phyloP scores from a whole-genome alignment of 2,113 vertebrate species.

The Chauna torquata region DNA sequence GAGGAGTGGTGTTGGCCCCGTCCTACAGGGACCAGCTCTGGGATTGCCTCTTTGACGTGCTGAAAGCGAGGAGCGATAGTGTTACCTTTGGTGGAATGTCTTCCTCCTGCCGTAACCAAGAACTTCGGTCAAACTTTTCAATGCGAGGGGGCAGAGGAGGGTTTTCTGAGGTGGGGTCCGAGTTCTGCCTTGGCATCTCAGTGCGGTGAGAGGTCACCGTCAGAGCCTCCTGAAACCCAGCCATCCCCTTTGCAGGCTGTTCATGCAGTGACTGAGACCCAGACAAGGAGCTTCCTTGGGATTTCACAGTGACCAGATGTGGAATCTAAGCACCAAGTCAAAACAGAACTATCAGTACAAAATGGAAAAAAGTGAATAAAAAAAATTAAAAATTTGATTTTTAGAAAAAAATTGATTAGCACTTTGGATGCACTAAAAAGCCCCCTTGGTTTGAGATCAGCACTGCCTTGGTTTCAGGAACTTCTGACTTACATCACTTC shows the following conservation, averaged over 20 bases:
- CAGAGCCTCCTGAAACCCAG: conserved; percentile 92
- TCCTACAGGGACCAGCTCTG: not conserved
- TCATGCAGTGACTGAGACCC: conserved; percentile 98
- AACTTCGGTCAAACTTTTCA: conserved; percentile 95
- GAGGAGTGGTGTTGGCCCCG: not conserved
- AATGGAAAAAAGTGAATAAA: not conserved
- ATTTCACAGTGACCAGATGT: conserved; percentile 95
- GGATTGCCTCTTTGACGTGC: not conserved
- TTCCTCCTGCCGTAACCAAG: conserved; percentile 98
- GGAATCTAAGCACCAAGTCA: conserved; percentile 78
- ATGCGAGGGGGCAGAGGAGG: conserved; percentile 92
- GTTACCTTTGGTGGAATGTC: conserved; percentile 96
- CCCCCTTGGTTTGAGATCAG: conserved; percentile 37
- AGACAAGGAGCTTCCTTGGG: conserved; percentile 92
- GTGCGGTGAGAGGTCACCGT: conserved; percentile 91
- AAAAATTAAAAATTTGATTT: conserved; percentile 16
- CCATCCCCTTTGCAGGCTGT: conserved; percentile 91
- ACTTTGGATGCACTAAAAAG: conserved; percentile 49
- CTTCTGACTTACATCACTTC: not conserved
- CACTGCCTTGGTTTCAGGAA: conserved; percentile 44
- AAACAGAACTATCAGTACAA: conserved; percentile 67
- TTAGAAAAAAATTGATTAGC: not conserved
- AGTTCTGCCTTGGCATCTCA: conserved; percentile 98
- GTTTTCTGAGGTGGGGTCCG: conserved; percentile 98
- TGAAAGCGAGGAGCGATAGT: conserved; percentile 54